Conservation (phyloP, 1,140 invertebrate genomes). For the Eurosta solidaginis region DNA sequence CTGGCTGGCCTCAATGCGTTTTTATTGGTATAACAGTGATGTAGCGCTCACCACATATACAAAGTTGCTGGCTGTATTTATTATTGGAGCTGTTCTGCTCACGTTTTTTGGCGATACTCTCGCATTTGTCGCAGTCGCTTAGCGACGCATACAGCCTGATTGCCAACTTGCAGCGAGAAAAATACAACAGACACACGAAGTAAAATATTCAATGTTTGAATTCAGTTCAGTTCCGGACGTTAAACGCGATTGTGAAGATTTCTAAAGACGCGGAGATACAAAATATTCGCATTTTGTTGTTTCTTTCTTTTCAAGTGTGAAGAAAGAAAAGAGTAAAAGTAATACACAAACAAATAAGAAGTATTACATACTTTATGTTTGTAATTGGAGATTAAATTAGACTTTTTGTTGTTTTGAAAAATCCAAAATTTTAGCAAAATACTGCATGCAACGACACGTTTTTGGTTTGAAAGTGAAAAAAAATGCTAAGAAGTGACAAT, state of each 20-base stretch:
- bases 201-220: not conserved
- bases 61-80: not conserved
- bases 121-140: not conserved
- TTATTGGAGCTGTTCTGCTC: not conserved
- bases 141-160: not conserved
- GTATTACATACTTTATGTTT: not conserved
- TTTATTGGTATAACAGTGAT: not conserved
- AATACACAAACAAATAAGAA: conserved; percentile 16
- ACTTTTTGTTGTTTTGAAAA: not conserved
- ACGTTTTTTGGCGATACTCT: not conserved
- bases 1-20: not conserved
- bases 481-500: too few relatives aligned
- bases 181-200: not conserved
- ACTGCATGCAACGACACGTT: too few relatives aligned
- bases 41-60: not conserved
- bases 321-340: conserved; percentile 25
- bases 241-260: conserved; percentile 4
- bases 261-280: conserved; percentile 6
- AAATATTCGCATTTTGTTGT: conserved; percentile 24
- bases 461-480: too few relatives aligned
- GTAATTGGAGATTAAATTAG: not conserved
- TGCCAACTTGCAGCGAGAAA: not conserved
- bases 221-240: conserved; percentile 27
- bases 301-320: not conserved
- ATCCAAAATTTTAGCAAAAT: not conserved